Base-by-base conservation (phyloP, 2,797 vertebrate species). In the Ptychadena robeensis region DNA sequence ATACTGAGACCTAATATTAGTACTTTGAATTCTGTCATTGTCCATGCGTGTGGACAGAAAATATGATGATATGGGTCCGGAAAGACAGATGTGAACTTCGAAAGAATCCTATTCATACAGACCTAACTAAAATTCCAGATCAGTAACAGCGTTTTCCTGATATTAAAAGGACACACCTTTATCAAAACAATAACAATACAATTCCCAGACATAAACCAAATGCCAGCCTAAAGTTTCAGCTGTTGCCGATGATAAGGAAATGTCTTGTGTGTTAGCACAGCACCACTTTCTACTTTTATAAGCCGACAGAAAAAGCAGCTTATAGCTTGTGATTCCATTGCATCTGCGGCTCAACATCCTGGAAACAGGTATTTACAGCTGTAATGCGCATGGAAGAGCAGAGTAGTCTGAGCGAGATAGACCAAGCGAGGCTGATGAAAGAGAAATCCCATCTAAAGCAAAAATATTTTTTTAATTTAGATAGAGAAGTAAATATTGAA, bases 91-190 rank as follows among this genome's bases (percentile, higher is more conserved):
- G 34, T 75, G 35, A 9, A 9, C 11, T n/a, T 9, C 9, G 5
- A 10, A 27, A 73, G 9, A 37, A 64, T 61, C 34, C 2, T 4
- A 11, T 37, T 37, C 35, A 64, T n/a, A 30, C 73, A 9, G 63
- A 11, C 14, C 48, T 22, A 30, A 44, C 22, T 65, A 48, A 25
- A 14, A 25, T 48, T 77, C 63, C 63, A 67, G 8, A 32, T 3
- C 11, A n/a, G 28, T 66, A 12, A 66, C 34, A 27, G 10, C 8
- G 7, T n/a, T 77, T 77, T 67, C 74, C 63, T 77, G 61, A 77
- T 66, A 77, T 25, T 44, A 73, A 31, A 66, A 48, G 35, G 74
- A 66, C 38, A 67, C 74, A 66, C 63, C 63, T 77, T 77, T 67
- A 10, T 14, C 38, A 66, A 65, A 76, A 66, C 28, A 65, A 12